Evolutionary conservation across 2,888 invertebrate genomes (phyloP).

Genomic region (Hartigia nigra): DNA sequence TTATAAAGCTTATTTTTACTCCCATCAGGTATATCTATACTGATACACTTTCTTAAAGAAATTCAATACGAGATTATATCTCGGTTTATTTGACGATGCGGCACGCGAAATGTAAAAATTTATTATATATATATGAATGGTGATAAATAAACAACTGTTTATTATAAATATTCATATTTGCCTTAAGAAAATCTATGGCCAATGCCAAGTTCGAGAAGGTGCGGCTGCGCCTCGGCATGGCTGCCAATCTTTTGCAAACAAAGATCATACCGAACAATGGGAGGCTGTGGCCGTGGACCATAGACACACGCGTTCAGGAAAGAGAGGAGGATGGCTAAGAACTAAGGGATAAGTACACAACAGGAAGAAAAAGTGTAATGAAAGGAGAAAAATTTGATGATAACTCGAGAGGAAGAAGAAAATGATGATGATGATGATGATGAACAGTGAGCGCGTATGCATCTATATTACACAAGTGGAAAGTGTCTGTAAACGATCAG

Average conservation of each 20-base stretch:
- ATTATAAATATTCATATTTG: background rate
- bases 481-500: background rate
- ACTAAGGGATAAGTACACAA: background rate
- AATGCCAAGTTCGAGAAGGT: background rate
- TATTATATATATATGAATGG: too few species aligned
- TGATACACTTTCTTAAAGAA: background rate
- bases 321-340: background rate
- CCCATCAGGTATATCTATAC: background rate
- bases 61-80: background rate
- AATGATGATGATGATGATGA: background rate
- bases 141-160: too few species aligned
- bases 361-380: background rate
- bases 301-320: conserved; percentile 8
- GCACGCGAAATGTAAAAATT: background rate
- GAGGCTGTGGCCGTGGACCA: conserved; percentile 32
- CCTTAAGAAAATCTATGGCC: background rate
- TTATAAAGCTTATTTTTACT: background rate
- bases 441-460: background rate
- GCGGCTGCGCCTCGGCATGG: background rate
- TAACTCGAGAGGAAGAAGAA: background rate
- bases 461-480: background rate
- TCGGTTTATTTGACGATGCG: background rate
- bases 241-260: conserved; percentile 15
- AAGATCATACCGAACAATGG: conserved; percentile 37
- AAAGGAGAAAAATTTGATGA: background rate